Evolutionary conservation across 2,113 vertebrate genomes (phyloP), one percentile per base, ranked within the genome.

Genomic region (Paramisgurnus dabryanus): DNA sequence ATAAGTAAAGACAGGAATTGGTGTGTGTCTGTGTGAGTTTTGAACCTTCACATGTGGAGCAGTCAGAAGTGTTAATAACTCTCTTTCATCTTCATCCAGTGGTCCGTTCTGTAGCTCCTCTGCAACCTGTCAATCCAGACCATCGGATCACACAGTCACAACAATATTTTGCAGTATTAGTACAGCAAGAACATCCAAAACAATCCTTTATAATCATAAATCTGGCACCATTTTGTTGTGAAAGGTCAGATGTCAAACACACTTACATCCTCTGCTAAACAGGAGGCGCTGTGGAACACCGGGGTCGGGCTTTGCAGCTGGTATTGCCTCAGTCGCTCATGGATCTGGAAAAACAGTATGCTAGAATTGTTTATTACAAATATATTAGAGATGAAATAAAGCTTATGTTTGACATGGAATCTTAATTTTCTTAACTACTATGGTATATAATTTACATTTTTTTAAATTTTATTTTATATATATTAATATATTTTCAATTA

Each of bases 21-120:
- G 12, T 17, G 6, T 58, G 6, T 76, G 55, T 17, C 55, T 58
- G 5, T 76, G 55, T 76, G 15, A 43, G 43, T 57, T 61, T 5
- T 53, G 34, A 93, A 98, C 96, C 96, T 95, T 95, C 77, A 98
- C 91, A 89, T 98, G 97, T 60, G 96, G 96, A 61, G 94, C 93
- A 79, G 93, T 95, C 86, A 98, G 89, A 86, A 98, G 90, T 82
- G 93, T 93, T 7, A 97, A 91, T 47, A 98, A 91, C 69, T 98
- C 97, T 80, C 90, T 93, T 86, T 96, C 94, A 0, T 97, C 96
- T 0, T 90, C 89, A 80, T 93, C 94, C 87, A 95, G 90, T 0
- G 92, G 89, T 60, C 94, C 88, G 0, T 90, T 94, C 91, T 97
- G 96, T 82, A 98, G 88, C 84, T 97, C 96, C 80, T 98, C 97